A percentile compares a stretch with the other conserved stretches of the same genome.
Evolutionary conservation across 2,797 vertebrate species (phyloP).

Genomic region (Steatocranus sp.): DNA sequence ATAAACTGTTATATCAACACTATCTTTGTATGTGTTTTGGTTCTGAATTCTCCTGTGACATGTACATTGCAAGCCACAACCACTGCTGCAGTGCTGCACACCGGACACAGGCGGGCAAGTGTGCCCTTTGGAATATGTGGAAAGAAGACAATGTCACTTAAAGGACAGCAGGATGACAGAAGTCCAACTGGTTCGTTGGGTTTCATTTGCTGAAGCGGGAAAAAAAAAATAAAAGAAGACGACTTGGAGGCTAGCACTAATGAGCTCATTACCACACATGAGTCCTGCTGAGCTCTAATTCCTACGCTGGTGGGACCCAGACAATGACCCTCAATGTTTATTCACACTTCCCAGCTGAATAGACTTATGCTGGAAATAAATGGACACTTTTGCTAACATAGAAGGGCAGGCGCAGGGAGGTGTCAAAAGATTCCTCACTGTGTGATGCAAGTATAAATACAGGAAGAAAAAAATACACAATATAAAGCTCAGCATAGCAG

Average conservation of each 20-base stretch:
- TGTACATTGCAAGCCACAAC: background rate
- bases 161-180: background rate
- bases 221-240: too few relatives aligned
- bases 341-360: conserved; percentile 4
- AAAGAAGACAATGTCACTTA: conserved; percentile 8
- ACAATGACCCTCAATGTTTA: background rate
- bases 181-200: background rate
- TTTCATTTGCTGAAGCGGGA: background rate
- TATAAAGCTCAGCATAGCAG: background rate
- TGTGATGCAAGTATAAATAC: background rate
- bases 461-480: background rate
- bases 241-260: conserved; percentile 15
- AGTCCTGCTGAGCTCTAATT: background rate
- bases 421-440: background rate
- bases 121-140: background rate
- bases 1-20: background rate
- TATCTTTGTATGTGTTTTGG: background rate
- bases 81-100: background rate
- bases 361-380: background rate
- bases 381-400: background rate
- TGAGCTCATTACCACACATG: conserved; percentile 26
- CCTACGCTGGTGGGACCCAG: background rate
- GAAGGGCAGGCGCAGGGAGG: background rate
- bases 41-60: background rate
- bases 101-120: background rate